Base-by-base conservation (phyloP, 2,888 invertebrate genomes). In the Actias luna region DNA sequence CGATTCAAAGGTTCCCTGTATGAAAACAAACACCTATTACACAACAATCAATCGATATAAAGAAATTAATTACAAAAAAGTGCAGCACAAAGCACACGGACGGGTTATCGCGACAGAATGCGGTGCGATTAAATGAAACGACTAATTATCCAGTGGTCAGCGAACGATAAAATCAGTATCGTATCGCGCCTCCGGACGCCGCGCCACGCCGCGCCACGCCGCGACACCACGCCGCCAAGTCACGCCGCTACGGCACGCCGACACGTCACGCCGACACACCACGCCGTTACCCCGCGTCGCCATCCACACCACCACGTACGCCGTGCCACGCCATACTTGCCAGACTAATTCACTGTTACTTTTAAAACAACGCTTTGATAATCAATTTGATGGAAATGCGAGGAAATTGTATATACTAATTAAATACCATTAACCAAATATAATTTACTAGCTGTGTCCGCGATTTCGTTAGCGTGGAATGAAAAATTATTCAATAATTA, bases 61-160 rank as follows among this genome's bases (percentile, higher is more conserved):
- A 79, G 79, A 80, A 86, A 85, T 84, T 84, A 83, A 87, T 87
- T 80, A 82, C 79, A 85, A 83, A 85, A 85, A 83, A 85, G 78
- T 82, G 82, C 86, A 85, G 62, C 74, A 82, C 78, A 84, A 82
- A 83, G 81, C 82, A 79, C 83, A 82, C 82, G 80, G 75, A 69
- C 74, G 74, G 77, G 79, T 83, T 84, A 87, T 85, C 83, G 83
- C 82, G 79, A 80, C 77, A 76, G 77, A 76, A 77, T 76, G 77
- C 81, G 78, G 76, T 80, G 74, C 78, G 78, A 80, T 82, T 86
- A 84, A 89, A 87, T 81, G 88, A 88, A 87, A 86, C 87, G 84
- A 82, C 85, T 91, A 90, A 90, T 92, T 89, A 86, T 83, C 72
- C 75, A 70, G 70, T 72, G 78, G 72, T 70, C 71, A 76, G 57